phyloP scores from a whole-genome alignment of 2,113 vertebrate genomes.

The Arothron firmamentum region DNA sequence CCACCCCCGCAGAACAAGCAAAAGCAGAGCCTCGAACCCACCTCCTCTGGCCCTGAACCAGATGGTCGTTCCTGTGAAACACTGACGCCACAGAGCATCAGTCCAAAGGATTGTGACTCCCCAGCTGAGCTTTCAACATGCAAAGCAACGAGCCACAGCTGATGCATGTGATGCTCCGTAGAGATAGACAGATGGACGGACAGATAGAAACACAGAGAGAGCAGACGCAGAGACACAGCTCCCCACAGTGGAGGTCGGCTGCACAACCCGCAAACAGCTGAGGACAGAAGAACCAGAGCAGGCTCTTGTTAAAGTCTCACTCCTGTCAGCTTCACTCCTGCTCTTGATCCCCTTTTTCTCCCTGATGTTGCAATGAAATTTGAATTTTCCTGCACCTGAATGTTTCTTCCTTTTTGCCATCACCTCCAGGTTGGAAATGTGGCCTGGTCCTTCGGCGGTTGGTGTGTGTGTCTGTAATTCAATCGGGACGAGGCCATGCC shows the following conservation, averaged over 20 bases:
- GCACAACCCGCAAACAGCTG: slow-evolving; percentile 32
- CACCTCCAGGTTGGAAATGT: slow-evolving; percentile 9
- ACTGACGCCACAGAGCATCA: slow-evolving; percentile 53
- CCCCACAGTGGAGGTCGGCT: slow-evolving; percentile 70
- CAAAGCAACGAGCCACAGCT: slow-evolving; percentile 57
- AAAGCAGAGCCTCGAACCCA: background rate
- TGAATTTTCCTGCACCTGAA: background rate
- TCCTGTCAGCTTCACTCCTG: slow-evolving; percentile 4
- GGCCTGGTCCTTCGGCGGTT: background rate
- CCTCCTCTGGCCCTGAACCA: slow-evolving; percentile 23
- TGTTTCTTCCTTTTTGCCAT: slow-evolving; percentile 13
- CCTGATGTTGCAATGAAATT: background rate
- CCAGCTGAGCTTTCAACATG: slow-evolving; percentile 72
- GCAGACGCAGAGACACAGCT: slow-evolving; percentile 67
- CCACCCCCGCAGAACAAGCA: background rate
- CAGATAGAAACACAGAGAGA: background rate
- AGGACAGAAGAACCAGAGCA: background rate
- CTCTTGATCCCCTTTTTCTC: slow-evolving; percentile 1
- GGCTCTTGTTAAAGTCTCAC: slow-evolving; percentile 5
- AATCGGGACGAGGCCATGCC: slow-evolving; percentile 17
- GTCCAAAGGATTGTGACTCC: slow-evolving; percentile 56
- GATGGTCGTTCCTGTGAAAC: slow-evolving; percentile 58
- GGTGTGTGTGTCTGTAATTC: slow-evolving; percentile 9
- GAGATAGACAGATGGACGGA: slow-evolving; percentile 20
- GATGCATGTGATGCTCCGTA: slow-evolving; percentile 41